A percentile compares a stretch with the other conserved stretches of the same genome.
Evolutionary conservation across 2,113 vertebrate species (phyloP).

Genomic region (Antigone vipio): DNA sequence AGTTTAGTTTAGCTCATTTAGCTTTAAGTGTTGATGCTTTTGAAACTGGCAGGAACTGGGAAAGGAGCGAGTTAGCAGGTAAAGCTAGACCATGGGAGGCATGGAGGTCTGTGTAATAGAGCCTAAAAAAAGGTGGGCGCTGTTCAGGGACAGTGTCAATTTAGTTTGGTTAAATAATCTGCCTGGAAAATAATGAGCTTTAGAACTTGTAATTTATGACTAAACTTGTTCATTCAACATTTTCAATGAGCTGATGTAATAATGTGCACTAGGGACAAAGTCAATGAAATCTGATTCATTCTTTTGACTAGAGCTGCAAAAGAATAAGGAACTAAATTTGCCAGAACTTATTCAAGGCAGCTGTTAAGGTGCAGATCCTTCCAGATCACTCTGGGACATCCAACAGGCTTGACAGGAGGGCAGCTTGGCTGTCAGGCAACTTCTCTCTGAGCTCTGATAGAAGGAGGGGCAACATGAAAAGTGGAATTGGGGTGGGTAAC

Average conservation of each 20-base stretch:
- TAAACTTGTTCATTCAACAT: not conserved
- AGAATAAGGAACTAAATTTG: not conserved
- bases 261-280: not conserved
- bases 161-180: not conserved
- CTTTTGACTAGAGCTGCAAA: not conserved
- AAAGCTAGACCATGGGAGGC: not conserved
- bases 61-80: not conserved
- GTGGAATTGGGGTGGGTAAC: not conserved
- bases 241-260: not conserved
- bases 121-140: not conserved
- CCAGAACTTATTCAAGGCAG: not conserved
- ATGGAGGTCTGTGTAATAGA: not conserved
- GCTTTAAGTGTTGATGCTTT: not conserved
- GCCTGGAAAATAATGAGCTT: not conserved
- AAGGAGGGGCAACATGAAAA: not conserved
- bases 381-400: not conserved
- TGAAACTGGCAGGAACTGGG: not conserved
- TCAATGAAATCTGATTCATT: not conserved
- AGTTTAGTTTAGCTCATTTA: not conserved
- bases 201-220: not conserved
- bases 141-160: not conserved
- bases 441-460: not conserved
- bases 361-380: not conserved
- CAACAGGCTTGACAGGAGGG: not conserved
- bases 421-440: not conserved